These are phyloP conservation scores for Euglossa dilemma DNA, from an alignment of 1,140 invertebrate species.

Conservation along the genomic window DNA sequence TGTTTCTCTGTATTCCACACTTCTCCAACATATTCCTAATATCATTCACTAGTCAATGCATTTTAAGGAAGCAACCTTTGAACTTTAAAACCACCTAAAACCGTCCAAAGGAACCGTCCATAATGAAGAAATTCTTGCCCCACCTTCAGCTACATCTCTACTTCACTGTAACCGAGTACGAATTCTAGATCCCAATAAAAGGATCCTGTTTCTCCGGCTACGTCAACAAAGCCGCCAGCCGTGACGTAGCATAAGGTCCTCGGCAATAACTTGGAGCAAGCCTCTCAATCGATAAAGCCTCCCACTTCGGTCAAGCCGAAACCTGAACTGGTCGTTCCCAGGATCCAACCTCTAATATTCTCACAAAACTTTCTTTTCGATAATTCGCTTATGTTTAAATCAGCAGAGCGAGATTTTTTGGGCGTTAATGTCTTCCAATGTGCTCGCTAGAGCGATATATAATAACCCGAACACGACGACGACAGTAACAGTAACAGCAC, in stretches of 20 bases:
- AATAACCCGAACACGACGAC: conserved; percentile 6
- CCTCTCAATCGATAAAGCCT: conserved; percentile 34
- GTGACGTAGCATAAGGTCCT: conserved; percentile 20
- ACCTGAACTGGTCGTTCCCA: not conserved
- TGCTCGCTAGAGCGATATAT: not conserved
- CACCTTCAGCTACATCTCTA: not conserved
- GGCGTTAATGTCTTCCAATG: not conserved
- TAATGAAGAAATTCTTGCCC: not conserved
- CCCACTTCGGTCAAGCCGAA: not conserved
- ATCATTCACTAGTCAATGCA: too few relatives aligned
- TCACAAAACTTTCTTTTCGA: not conserved
- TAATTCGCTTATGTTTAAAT: not conserved
- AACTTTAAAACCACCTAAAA: not conserved
- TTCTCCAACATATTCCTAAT: too few relatives aligned
- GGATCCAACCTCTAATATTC: not conserved
- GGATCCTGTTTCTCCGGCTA: conserved; percentile 5
- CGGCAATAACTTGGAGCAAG: conserved; percentile 28
- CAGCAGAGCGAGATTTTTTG: not conserved
- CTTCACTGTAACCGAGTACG: not conserved
- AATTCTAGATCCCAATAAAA: conserved; percentile 11
- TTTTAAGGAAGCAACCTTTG: too few relatives aligned
- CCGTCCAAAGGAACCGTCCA: not conserved
- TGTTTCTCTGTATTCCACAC: too few relatives aligned
- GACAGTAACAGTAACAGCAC: not conserved
- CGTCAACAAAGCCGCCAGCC: conserved; percentile 18